Percentiles rank a stretch among this genome's conserved stretches.
Evolutionary conservation across 2,888 invertebrate genomes (phyloP).

Genomic region (Oxystoma pomonae): DNA sequence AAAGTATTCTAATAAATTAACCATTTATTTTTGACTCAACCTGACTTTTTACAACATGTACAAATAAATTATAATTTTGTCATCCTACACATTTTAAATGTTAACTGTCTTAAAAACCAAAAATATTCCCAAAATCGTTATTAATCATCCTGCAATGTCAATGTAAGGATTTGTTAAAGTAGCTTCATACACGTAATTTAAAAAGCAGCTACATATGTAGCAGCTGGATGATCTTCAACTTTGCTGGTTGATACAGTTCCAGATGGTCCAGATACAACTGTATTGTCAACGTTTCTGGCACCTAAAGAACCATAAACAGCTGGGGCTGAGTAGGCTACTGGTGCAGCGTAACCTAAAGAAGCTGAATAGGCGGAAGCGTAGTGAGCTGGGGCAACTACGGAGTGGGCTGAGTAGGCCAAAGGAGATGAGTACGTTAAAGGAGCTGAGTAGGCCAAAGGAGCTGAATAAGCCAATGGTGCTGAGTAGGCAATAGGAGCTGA

Average conservation of each 20-base stretch:
- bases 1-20: background rate
- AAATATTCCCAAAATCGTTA: background rate
- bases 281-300: slow-evolving; percentile 19
- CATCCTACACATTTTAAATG: background rate
- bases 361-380: slow-evolving; percentile 17
- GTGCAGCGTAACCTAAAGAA: slow-evolving; percentile 18
- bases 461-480: slow-evolving; percentile 16
- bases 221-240: slow-evolving; percentile 22
- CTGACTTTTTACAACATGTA: background rate
- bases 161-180: background rate
- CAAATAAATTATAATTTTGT: background rate
- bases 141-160: no score
- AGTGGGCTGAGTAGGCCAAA: background rate
- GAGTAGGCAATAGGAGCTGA: slow-evolving; percentile 18
- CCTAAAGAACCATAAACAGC: slow-evolving; percentile 17
- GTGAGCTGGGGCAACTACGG: slow-evolving; percentile 17
- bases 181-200: slow-evolving; percentile 6
- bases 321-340: slow-evolving; percentile 16
- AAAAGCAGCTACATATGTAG: slow-evolving; percentile 6
- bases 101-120: background rate
- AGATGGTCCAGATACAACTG: slow-evolving; percentile 31
- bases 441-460: slow-evolving; percentile 6
- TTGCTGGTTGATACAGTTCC: slow-evolving; percentile 33
- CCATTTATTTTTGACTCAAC: background rate
- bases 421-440: slow-evolving; percentile 9